Base-by-base conservation (phyloP, 2,113 vertebrate species). In the Heterotis niloticus region DNA sequence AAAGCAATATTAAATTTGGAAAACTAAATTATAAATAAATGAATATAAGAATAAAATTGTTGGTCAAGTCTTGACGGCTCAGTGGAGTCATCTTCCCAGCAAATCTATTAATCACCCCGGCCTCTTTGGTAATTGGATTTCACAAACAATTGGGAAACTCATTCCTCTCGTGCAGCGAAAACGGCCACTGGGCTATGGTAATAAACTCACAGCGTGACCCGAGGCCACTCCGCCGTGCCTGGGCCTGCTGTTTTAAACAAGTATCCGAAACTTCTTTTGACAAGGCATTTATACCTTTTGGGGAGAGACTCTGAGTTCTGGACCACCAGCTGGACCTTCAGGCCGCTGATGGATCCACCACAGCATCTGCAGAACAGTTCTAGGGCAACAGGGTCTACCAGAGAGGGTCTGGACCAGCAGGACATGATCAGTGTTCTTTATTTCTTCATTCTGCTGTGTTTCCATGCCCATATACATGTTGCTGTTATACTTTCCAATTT, bases 31-130 rank as follows among this genome's bases (percentile, higher is more conserved):
- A 44, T 44, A 44, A 44, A 44, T 44, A 14, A 64, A 2, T n/a
- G 24, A 64, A 76, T 66, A 13, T 12, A 56, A 66, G 65, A 44
- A 70, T 16, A 44, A 54, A 64, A 65, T 17, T 5, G 14, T 64
- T 77, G 62, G 44, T 77, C 29, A 5, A 26, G n/a, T 51, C 44
- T 44, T 44, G 34, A 44, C 12, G 60, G 34, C 1, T 13, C 13
- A 51, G 75, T 28, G 66, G 75, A 78, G 51, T 78, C 76, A 59
- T 78, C 65, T 59, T 59, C 52, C 51, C 52, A 60, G n/a, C 65
- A 57, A 69, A 69, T 69, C 54, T 78, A 78, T 78, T 78, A 66
- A 78, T 78, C 76, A 57, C n/a, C 68, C 4, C 17, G 29, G 52
- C 17, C 23, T 59, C 54, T 17, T 52, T 29, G 11, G 66, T 68